Base-by-base conservation (phyloP, 2,888 invertebrate species). In the Bugulina stolonifera region DNA sequence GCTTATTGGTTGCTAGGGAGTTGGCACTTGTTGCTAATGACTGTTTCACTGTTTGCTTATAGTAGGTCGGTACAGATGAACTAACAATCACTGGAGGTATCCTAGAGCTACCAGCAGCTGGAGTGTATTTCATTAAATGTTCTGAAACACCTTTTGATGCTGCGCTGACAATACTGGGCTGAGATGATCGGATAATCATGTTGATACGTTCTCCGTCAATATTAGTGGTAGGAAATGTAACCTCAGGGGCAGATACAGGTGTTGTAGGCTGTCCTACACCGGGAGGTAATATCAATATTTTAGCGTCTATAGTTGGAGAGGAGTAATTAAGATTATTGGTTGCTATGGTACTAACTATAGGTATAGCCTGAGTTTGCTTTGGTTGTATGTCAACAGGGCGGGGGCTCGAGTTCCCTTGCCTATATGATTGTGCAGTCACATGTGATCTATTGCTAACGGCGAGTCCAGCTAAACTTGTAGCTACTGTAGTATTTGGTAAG, bases 221-320 rank as follows among this genome's bases (percentile, higher is more conserved):
- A 43, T 43, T 5, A 43, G 43, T 43, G 5, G 43, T 43, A 18
- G 43, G 43, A 10, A 43, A 18, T 10, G 18, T 10, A 43, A 43
- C 10, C 18, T 43, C 43, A 27, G 64, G 29, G 22, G 22, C 64
- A 14, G 22, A 25, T 14, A 64, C 64, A 5, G 64, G 64, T 2
- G 64, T 64, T 14, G 14, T 27, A 10, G 64, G 64, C 64, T 64
- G 64, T 10, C 29, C 64, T 25, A 64, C 32, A 5, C 64, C 64
- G 5, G 64, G 64, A 5, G 64, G 64, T 10, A 64, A n/a, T 14
- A 64, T 64, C 14, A 64, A 27, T 64, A 64, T 64, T 32, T 64
- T 64, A 29, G 64, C 32, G 34, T 64, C 64, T 29, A 64, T 64
- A 32, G 27, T 25, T 14, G 64, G 64, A 10, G 64, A 27, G 18